phyloP scores from a whole-genome alignment of 1,140 invertebrate genomes.

The Condylostylus longicornis region DNA sequence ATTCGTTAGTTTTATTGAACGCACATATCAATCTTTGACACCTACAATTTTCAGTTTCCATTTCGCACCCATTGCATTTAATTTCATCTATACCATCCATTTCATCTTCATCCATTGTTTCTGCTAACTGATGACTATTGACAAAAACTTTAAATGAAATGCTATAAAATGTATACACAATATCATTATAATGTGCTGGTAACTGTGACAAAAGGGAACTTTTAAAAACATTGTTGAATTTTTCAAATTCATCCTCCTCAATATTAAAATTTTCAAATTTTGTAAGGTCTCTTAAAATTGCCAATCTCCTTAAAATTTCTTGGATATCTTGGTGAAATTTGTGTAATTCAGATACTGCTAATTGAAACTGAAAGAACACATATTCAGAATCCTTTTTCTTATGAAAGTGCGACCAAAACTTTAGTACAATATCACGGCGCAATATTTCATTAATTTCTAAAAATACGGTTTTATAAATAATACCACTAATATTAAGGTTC shows the following conservation, averaged over 20 bases:
- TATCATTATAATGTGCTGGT: slow-evolving; percentile 47
- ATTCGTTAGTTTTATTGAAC: slow-evolving; percentile 64
- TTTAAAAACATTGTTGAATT: slow-evolving; percentile 33
- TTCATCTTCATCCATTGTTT: slow-evolving; percentile 25
- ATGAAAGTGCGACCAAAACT: slow-evolving; percentile 23
- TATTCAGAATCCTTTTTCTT: slow-evolving; percentile 1
- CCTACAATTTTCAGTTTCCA: slow-evolving; percentile 51
- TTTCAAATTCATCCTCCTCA: slow-evolving; percentile 8
- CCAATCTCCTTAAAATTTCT: slow-evolving; percentile 15
- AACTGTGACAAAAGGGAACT: slow-evolving; percentile 54
- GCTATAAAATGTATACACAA: slow-evolving; percentile 61
- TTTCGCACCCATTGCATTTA: slow-evolving; percentile 54
- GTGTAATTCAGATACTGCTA: slow-evolving; percentile 3
- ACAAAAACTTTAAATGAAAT: slow-evolving; percentile 59
- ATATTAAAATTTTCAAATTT: slow-evolving; percentile 11
- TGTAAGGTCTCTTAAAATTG: slow-evolving; percentile 14
- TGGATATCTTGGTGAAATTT: not conserved
- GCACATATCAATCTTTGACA: slow-evolving; percentile 58
- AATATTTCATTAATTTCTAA: slow-evolving; percentile 2
- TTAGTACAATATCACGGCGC: slow-evolving; percentile 14
- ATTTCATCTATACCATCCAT: slow-evolving; percentile 39
- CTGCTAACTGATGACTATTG: slow-evolving; percentile 31
- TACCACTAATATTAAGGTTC: not conserved
- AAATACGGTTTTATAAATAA: not conserved
- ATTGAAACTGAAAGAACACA: slow-evolving; percentile 1